These are phyloP conservation scores for Helleia helle DNA, from an alignment of 2,888 invertebrate species.

Conservation along the genomic window DNA sequence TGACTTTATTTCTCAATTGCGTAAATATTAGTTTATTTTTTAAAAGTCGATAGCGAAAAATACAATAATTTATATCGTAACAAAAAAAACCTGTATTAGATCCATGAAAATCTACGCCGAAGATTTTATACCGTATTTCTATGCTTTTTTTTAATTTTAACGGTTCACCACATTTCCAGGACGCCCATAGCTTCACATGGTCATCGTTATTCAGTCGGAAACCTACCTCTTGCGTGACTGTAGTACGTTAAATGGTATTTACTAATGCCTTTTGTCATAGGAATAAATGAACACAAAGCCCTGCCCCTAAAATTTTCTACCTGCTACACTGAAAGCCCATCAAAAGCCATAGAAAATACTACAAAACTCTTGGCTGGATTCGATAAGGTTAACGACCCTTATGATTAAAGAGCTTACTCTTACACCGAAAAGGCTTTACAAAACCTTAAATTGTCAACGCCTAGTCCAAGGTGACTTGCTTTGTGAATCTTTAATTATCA, in stretches of 20 bases:
- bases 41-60: too few relatives aligned
- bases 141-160: not conserved
- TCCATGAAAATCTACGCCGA: too few relatives aligned
- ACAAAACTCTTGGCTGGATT: not conserved
- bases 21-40: too few relatives aligned
- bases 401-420: not conserved
- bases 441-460: not conserved
- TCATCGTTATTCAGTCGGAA: constrained; percentile 7
- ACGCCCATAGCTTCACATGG: not conserved
- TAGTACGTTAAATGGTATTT: constrained; percentile 1
- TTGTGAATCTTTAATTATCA: constrained; percentile 1
- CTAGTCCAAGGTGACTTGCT: constrained; percentile 2
- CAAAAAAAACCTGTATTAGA: too few relatives aligned
- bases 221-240: constrained; percentile 5
- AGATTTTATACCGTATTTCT: too few relatives aligned
- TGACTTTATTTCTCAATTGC: too few relatives aligned
- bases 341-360: constrained; percentile 1
- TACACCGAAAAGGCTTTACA: constrained; percentile 6
- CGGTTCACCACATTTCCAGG: constrained; percentile 6
- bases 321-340: not conserved
- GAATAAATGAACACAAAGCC: not conserved
- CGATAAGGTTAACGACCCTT: constrained; percentile 2
- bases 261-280: constrained; percentile 3
- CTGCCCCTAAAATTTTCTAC: constrained; percentile 1
- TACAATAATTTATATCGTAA: too few relatives aligned